phyloP scores from a whole-genome alignment of 1,140 invertebrate genomes.

The Lordiphosa clarofinis region DNA sequence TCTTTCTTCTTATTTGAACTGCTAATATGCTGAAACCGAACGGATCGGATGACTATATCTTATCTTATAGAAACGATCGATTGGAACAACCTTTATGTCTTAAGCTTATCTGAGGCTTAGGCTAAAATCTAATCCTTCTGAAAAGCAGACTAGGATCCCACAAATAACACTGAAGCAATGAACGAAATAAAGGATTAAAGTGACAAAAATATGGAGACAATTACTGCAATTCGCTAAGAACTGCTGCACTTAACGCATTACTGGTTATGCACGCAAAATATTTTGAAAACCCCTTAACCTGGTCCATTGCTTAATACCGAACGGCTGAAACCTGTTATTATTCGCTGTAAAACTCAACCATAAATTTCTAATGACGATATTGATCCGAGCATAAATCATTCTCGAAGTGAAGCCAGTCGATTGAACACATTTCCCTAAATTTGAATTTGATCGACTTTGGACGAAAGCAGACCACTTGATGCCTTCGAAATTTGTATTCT shows the following conservation, averaged over 20 bases:
- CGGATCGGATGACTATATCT: too few relatives aligned
- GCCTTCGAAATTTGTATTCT: constrained; percentile 7
- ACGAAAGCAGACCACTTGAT: background rate
- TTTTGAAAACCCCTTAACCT: constrained; percentile 19
- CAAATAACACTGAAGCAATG: too few relatives aligned
- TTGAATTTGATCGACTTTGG: constrained; percentile 34
- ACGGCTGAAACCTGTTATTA: constrained; percentile 37
- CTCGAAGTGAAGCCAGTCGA: constrained; percentile 9
- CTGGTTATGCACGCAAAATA: background rate
- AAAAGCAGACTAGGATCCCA: too few relatives aligned
- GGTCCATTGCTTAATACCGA: constrained; percentile 20
- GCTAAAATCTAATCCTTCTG: too few relatives aligned
- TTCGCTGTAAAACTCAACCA: constrained; percentile 45
- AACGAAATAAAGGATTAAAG: too few relatives aligned
- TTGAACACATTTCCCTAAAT: constrained; percentile 9
- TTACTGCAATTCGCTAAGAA: constrained; percentile 13
- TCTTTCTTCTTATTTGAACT: too few relatives aligned
- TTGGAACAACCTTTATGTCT: too few relatives aligned
- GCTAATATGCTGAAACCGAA: too few relatives aligned
- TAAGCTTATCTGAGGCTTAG: too few relatives aligned
- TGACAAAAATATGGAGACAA: background rate
- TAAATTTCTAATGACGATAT: constrained; percentile 57
- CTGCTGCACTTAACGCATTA: background rate
- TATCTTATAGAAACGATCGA: too few relatives aligned
- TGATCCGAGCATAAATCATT: constrained; percentile 42